A percentile compares a stretch with the other conserved stretches of the same genome.
These are phyloP conservation scores for Lichenostomus cassidix DNA, from an alignment of 2,113 vertebrate genomes.

Conservation along the genomic window DNA sequence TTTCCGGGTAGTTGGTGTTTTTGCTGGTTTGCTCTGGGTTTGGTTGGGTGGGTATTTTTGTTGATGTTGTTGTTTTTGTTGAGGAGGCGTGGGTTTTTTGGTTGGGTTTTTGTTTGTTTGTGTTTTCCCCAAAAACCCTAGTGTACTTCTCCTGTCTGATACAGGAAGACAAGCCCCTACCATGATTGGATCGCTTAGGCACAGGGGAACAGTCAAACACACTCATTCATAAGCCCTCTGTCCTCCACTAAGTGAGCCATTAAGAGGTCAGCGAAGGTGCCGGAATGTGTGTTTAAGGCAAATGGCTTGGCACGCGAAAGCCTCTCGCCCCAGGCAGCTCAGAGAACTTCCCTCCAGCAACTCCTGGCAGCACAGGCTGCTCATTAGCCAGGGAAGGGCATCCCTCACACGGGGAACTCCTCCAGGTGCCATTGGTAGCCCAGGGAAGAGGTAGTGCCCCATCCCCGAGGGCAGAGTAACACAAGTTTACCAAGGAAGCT, in stretches of 20 bases:
- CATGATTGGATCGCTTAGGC: not conserved
- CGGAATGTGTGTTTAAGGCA: slow-evolving; percentile 48
- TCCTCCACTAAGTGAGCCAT: slow-evolving; percentile 6
- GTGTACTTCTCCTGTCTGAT: not conserved
- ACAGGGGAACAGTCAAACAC: slow-evolving; percentile 18
- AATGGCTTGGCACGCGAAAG: not conserved
- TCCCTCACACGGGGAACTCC: not conserved
- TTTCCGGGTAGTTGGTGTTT: not conserved
- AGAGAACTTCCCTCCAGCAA: not conserved
- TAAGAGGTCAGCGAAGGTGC: slow-evolving; percentile 43
- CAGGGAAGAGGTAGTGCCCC: not conserved
- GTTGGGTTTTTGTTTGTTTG: not conserved
- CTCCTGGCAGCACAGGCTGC: not conserved
- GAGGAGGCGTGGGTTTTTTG: not conserved
- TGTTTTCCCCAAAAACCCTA: not conserved
- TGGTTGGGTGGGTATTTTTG: not conserved
- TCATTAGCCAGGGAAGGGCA: not conserved
- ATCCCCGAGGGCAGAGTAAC: not conserved
- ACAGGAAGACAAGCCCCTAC: not conserved
- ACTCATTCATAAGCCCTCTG: not conserved
- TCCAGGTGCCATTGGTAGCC: not conserved
- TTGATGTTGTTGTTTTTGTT: not conserved
- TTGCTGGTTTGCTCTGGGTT: not conserved
- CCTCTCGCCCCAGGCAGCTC: not conserved
- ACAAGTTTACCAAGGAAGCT: rapidly evolving